Conservation (phyloP, 2,113 vertebrate genomes). For the Donacobius atricapilla region DNA sequence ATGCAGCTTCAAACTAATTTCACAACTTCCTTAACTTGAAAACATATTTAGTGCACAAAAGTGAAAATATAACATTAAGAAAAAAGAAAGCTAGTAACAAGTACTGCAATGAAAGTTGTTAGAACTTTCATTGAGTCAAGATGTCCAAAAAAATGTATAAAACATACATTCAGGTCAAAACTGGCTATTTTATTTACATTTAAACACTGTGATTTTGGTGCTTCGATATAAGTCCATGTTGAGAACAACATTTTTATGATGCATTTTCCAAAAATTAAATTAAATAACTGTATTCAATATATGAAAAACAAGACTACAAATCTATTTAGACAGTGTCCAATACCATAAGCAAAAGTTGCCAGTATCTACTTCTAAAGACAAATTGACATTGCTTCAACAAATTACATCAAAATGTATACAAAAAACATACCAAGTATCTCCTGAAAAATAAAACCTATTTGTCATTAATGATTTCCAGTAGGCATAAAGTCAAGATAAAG, state of each 20-base stretch:
- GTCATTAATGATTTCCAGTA: neutral
- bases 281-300: neutral
- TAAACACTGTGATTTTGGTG: neutral
- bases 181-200: slow-evolving; percentile 8
- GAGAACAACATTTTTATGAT: neutral
- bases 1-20: neutral
- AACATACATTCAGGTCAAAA: slow-evolving; percentile 16
- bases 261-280: neutral
- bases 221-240: neutral
- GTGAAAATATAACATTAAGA: neutral
- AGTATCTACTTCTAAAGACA: neutral
- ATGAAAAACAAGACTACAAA: neutral
- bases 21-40: slow-evolving; percentile 6
- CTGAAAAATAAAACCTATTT: neutral
- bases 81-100: slow-evolving; percentile 25
- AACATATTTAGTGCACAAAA: neutral
- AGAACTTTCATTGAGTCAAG: slow-evolving; percentile 27
- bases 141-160: neutral
- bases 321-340: neutral
- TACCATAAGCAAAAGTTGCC: neutral
- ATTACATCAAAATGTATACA: neutral
- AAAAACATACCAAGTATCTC: neutral
- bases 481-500: neutral
- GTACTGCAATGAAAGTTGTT: neutral
- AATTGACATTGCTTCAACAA: neutral